These are phyloP conservation scores for Harpagifer antarcticus DNA, from an alignment of 2,797 vertebrate species.

Conservation along the genomic window DNA sequence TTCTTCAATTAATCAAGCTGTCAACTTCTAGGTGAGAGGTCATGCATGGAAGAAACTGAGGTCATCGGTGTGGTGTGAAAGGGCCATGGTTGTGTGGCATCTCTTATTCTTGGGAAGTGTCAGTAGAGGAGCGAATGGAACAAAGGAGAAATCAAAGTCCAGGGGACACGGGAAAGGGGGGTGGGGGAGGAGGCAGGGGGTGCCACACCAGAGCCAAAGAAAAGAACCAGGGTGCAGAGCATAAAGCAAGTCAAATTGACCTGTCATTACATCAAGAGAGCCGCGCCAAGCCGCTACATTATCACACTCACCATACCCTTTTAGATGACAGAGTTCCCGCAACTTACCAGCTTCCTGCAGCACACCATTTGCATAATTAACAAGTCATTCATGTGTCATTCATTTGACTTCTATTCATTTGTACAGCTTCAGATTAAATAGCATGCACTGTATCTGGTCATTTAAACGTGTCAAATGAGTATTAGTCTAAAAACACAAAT, in stretches of 20 bases:
- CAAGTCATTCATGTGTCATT: constrained; percentile 86
- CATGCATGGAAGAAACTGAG: constrained; percentile 92
- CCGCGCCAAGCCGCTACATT: constrained; percentile 85
- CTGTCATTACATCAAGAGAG: constrained; percentile 92
- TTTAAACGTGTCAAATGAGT: constrained; percentile 62
- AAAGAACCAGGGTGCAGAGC: constrained; percentile 84
- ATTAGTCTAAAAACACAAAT: constrained; percentile 61
- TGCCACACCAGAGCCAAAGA: constrained; percentile 81
- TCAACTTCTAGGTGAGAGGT: constrained; percentile 94
- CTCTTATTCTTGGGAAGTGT: constrained; percentile 96
- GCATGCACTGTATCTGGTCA: constrained; percentile 61
- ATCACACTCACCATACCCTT: constrained; percentile 87
- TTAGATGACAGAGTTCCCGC: constrained; percentile 86
- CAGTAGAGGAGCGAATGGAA: constrained; percentile 91
- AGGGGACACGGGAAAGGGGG: constrained; percentile 80
- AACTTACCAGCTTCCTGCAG: constrained; percentile 83
- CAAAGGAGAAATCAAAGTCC: constrained; percentile 96
- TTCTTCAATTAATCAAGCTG: constrained; percentile 99
- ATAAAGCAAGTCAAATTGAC: constrained; percentile 93
- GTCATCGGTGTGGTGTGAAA: constrained; percentile 93
- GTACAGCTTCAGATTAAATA: constrained; percentile 73
- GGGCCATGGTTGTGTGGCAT: constrained; percentile 93
- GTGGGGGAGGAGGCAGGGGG: constrained; percentile 58
- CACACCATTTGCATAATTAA: constrained; percentile 88
- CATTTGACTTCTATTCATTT: constrained; percentile 81